These are phyloP conservation scores for Altica lythri DNA, from an alignment of 2,888 invertebrate species.

Conservation along the genomic window DNA sequence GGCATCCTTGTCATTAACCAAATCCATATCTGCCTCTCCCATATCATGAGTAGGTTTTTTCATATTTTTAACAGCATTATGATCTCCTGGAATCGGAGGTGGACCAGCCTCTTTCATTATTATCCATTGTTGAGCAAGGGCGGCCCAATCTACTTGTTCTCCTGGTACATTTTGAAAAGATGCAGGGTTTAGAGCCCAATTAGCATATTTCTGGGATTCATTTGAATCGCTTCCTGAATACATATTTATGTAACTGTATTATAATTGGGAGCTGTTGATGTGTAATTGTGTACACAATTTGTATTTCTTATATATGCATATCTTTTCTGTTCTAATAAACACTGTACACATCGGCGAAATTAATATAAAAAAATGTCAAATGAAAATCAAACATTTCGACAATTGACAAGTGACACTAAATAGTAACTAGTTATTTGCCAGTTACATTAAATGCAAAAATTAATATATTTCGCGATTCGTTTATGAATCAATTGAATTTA, in stretches of 20 bases:
- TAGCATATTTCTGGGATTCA: conserved; percentile 66
- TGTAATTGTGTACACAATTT: too few species aligned
- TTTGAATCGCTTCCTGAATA: conserved; percentile 64
- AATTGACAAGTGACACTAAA: too few species aligned
- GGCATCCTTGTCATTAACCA: conserved; percentile 73
- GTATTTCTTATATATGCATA: not conserved
- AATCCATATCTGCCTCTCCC: conserved; percentile 88
- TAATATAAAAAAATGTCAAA: not conserved
- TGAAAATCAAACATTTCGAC: too few species aligned
- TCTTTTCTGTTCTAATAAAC: conserved; percentile 3
- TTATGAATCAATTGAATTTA: too few species aligned
- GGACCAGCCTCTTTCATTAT: conserved; percentile 83
- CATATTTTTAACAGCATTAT: conserved; percentile 28
- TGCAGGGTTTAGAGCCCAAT: conserved; percentile 82
- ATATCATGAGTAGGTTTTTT: conserved; percentile 53
- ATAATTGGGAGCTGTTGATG: too few species aligned
- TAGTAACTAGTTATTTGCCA: too few species aligned
- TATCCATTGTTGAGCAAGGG: conserved; percentile 97
- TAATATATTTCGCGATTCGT: too few species aligned
- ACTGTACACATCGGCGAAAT: conserved; percentile 2
- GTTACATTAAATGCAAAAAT: too few species aligned
- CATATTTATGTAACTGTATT: conserved; percentile 57
- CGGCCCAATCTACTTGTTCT: conserved; percentile 92
- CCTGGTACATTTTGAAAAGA: conserved; percentile 81
- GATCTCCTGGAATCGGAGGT: conserved; percentile 48